Percentiles rank a stretch among this genome's conserved stretches.
These are phyloP conservation scores for Agriopis marginaria DNA, from an alignment of 2,888 invertebrate species.

Conservation along the genomic window DNA sequence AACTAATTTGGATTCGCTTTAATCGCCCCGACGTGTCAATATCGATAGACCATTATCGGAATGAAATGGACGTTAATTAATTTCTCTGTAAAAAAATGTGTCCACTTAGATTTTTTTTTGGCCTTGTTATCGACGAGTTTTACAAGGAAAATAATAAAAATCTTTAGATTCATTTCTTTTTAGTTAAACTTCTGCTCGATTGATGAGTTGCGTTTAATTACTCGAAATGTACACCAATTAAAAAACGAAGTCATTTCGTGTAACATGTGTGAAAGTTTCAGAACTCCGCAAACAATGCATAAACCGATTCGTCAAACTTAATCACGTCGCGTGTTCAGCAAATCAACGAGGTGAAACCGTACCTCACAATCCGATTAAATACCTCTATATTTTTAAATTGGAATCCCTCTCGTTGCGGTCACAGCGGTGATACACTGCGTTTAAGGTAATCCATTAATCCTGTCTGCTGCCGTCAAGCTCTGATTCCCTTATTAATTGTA, in stretches of 20 bases:
- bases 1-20: constrained; percentile 67
- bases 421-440: constrained; percentile 58
- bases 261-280: constrained; percentile 36
- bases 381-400: constrained; percentile 56
- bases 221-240: constrained; percentile 9
- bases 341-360: constrained; percentile 47
- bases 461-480: constrained; percentile 45
- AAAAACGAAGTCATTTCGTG: constrained; percentile 7
- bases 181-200: constrained; percentile 12
- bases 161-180: constrained; percentile 5
- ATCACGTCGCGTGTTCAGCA: constrained; percentile 45
- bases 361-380: constrained; percentile 51
- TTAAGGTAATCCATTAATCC: constrained; percentile 61
- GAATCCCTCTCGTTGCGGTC: constrained; percentile 55
- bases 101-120: constrained; percentile 48
- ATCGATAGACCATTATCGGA: constrained; percentile 49
- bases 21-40: constrained; percentile 52
- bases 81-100: constrained; percentile 50
- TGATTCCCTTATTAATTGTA: constrained; percentile 42
- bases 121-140: constrained; percentile 44
- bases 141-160: constrained; percentile 32
- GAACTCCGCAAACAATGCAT: constrained; percentile 39
- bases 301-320: constrained; percentile 47
- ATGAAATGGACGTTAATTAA: constrained; percentile 49
- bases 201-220: constrained; percentile 16